Conservation (phyloP, 2,888 invertebrate genomes). For the Eristalinus aeneus region DNA sequence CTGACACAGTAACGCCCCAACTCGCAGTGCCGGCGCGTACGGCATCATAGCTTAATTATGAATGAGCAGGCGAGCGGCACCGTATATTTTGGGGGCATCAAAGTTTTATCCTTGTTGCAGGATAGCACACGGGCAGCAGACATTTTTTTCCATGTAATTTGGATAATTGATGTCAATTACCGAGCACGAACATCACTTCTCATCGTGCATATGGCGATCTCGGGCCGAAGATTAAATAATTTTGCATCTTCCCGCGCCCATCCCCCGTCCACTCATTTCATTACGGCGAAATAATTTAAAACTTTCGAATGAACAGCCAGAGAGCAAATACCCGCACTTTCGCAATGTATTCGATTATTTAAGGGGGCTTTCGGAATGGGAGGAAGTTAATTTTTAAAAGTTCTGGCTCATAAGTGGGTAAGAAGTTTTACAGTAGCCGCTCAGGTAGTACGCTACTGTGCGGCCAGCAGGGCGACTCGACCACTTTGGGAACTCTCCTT, state of each 20-base stretch:
- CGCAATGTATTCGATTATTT: neutral
- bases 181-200: neutral
- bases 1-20: neutral
- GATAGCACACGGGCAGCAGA: slow-evolving; percentile 6
- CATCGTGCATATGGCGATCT: neutral
- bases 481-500: slow-evolving; percentile 26
- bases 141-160: slow-evolving; percentile 43
- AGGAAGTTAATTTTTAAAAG: slow-evolving; percentile 2
- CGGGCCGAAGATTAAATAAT: neutral
- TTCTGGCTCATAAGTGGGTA: slow-evolving; percentile 2
- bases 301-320: neutral
- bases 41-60: slow-evolving; percentile 50
- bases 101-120: slow-evolving; percentile 29
- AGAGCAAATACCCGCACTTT: neutral
- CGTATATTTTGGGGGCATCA: slow-evolving; percentile 29
- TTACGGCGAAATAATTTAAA: slow-evolving; percentile 13
- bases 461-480: neutral
- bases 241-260: neutral
- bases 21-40: neutral
- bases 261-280: neutral
- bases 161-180: slow-evolving; percentile 57
- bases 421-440: neutral
- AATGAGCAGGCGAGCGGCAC: slow-evolving; percentile 47
- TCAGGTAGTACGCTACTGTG: neutral
- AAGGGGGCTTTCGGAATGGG: neutral